phyloP scores from a whole-genome alignment of 2,888 invertebrate species.

The Pseudeuparius sepicola region DNA sequence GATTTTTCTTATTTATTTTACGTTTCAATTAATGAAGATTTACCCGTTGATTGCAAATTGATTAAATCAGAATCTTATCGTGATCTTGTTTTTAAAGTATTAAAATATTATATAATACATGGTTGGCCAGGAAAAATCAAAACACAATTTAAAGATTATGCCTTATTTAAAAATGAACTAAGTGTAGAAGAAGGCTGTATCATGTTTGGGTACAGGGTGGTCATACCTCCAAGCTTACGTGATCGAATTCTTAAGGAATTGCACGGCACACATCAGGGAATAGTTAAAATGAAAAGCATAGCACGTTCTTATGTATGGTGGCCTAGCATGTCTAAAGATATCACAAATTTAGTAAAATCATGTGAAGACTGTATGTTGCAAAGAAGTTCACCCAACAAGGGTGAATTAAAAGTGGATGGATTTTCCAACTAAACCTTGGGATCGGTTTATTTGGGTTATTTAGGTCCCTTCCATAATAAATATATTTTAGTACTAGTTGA shows the following conservation, averaged over 20 bases:
- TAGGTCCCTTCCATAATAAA: conserved; percentile 7
- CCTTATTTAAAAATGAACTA: conserved; percentile 11
- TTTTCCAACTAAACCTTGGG: conserved; percentile 12
- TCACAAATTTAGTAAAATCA: conserved; percentile 3
- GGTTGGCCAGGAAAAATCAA: conserved; percentile 8
- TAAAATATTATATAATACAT: neutral
- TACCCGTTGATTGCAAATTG: too few species aligned
- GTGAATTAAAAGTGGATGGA: conserved; percentile 6
- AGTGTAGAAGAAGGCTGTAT: conserved; percentile 11
- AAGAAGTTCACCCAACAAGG: too few species aligned
- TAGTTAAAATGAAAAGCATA: conserved; percentile 31
- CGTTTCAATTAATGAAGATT: too few species aligned
- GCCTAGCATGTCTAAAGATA: conserved; percentile 24
- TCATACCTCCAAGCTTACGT: conserved; percentile 11
- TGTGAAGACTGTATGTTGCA: conserved; percentile 2
- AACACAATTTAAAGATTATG: conserved; percentile 10
- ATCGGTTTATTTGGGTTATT: conserved; percentile 14
- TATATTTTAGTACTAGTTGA: too few species aligned
- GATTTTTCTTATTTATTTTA: too few species aligned
- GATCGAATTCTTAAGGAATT: conserved; percentile 12
- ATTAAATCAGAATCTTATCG: neutral
- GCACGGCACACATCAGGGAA: conserved; percentile 12
- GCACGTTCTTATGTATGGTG: conserved; percentile 21
- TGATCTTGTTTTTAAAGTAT: neutral
- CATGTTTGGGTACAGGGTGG: conserved; percentile 10